Conservation (phyloP, 2,888 invertebrate genomes). For the Caenorhabditis becei region DNA sequence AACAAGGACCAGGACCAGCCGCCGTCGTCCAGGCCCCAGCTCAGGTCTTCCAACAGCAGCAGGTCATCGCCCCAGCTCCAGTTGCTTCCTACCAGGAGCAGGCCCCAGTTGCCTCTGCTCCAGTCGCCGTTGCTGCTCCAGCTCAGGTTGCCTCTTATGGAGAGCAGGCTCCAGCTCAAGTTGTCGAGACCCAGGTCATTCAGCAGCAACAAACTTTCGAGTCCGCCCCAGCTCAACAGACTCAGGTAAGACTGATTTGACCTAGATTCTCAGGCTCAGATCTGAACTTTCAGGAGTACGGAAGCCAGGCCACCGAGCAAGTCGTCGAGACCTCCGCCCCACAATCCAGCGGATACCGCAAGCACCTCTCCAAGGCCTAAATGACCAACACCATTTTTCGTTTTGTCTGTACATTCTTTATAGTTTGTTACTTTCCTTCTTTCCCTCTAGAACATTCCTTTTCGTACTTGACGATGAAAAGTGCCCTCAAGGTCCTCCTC, state of each 20-base stretch:
- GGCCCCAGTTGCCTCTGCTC: slow-evolving; percentile 41
- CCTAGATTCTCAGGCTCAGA: too few relatives aligned
- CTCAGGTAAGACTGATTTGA: slow-evolving; percentile 40
- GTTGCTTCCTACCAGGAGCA: slow-evolving; percentile 54
- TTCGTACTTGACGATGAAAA: not conserved
- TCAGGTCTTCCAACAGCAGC: slow-evolving; percentile 34
- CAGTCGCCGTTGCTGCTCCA: slow-evolving; percentile 37
- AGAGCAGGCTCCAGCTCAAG: slow-evolving; percentile 57
- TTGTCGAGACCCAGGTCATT: slow-evolving; percentile 18
- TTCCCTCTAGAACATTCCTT: not conserved
- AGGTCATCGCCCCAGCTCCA: slow-evolving; percentile 35
- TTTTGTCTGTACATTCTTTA: slow-evolving; percentile 23
- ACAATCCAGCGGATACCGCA: slow-evolving; percentile 47
- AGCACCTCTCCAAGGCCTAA: slow-evolving; percentile 20
- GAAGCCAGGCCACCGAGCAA: slow-evolving; percentile 53
- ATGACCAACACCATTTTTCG: not conserved
- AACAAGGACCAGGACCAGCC: slow-evolving; percentile 32
- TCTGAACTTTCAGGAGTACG: slow-evolving; percentile 38
- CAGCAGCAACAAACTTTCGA: slow-evolving; percentile 49
- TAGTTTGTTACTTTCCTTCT: not conserved
- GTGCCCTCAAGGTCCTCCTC: not conserved
- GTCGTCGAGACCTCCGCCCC: slow-evolving; percentile 55
- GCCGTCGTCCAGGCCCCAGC: slow-evolving; percentile 27
- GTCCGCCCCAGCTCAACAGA: slow-evolving; percentile 39
- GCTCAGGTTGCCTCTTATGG: slow-evolving; percentile 50